Evolutionary conservation across 2,797 vertebrate genomes (phyloP), one percentile per base, ranked within the genome.

Genomic region (Echiichthys vipera): DNA sequence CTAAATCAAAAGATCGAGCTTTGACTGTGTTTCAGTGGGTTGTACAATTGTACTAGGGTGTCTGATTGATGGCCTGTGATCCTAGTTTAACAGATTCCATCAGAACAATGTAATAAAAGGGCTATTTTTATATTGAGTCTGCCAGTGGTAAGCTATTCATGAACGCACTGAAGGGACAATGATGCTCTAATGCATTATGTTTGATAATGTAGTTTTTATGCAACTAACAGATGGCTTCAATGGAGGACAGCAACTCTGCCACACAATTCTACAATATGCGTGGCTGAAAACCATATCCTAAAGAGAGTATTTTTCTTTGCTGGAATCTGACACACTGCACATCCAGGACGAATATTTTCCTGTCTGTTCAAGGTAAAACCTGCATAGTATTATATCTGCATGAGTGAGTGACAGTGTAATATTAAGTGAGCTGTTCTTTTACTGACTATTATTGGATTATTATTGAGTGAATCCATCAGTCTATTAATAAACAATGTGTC

Each of bases 151-250:
- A 73, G 78, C 76, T 88, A 84, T 84, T 87, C 73, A 72, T 72
- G 68, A 74, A 75, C 47, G 69, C 57, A 64, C 32, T 84, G 54
- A 74, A 69, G 71, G 65, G 78, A 84, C 85, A 84, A 81, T 67
- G 80, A 61, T 74, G 74, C 32, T 47, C 61, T 71, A 69, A 82
- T 81, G 77, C 46, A 83, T 86, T 80, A 75, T 82, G 43, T 24
- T 58, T 71, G 74, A 79, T 84, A 77, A 87, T 85, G 78, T 67
- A 30, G n/a, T 65, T 80, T 87, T 84, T 80, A 82, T 84, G 74
- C 70, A 70, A 43, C 57, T 72, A 77, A 79, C 72, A 80, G 84
- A 89, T 81, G 79, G 66, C 51, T 81, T 76, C 42, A 70, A 42
- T 51, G 45, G 58, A 57, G 49, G 57, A 79, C 51, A 73, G 69